These are phyloP conservation scores for Podarcis lilfordi DNA, from an alignment of 2,797 vertebrate genomes.

Conservation along the genomic window DNA sequence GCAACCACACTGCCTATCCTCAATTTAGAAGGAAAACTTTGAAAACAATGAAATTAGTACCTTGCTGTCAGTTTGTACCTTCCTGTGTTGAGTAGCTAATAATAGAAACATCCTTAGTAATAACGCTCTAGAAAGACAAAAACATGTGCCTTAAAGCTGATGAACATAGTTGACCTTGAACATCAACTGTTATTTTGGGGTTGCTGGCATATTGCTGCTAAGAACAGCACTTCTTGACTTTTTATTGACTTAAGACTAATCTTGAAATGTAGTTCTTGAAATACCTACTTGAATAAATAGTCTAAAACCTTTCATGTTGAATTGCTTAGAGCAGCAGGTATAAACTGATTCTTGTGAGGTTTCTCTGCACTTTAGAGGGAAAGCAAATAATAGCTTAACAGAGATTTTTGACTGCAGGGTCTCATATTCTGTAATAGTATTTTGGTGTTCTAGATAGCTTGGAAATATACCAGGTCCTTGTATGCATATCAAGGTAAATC, in stretches of 20 bases:
- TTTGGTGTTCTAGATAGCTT: background rate
- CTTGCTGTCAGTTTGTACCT: slow-evolving; percentile 55
- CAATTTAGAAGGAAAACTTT: background rate
- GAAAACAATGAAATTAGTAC: slow-evolving; percentile 61
- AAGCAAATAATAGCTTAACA: background rate
- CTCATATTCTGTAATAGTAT: rapidly evolving
- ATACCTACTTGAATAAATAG: background rate
- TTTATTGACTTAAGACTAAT: background rate
- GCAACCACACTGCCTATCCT: too few relatives aligned
- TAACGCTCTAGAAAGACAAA: background rate
- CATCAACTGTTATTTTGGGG: slow-evolving; percentile 35
- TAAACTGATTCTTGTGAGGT: slow-evolving; percentile 22
- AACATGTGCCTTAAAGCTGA: background rate
- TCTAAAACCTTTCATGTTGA: slow-evolving; percentile 11
- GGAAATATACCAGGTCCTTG: background rate
- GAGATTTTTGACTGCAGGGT: background rate
- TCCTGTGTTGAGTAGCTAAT: slow-evolving; percentile 47
- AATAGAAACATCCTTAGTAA: slow-evolving; percentile 57
- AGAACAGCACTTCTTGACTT: background rate
- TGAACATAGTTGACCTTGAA: background rate
- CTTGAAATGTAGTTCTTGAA: background rate
- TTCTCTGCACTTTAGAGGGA: slow-evolving; percentile 22
- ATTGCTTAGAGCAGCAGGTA: background rate
- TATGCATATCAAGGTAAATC: background rate
- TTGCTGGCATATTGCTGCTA: slow-evolving; percentile 10